Evolutionary conservation across 2,888 invertebrate species (phyloP), one percentile per base, ranked within the genome.

Genomic region (Geophilus truncorum): DNA sequence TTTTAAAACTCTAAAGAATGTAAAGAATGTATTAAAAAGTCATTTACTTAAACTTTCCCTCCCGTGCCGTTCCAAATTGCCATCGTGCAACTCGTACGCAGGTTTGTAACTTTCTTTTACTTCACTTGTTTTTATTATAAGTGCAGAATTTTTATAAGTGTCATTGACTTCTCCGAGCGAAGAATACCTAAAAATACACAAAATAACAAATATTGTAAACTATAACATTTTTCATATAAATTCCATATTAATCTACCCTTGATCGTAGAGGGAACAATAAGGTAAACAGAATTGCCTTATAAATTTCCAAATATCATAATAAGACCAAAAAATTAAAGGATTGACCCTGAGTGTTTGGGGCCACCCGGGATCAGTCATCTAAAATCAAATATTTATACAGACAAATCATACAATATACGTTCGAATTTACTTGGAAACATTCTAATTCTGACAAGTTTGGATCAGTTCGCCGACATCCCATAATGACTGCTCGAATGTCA

Each of bases 241-340:
- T 79, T n/a, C n/a, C n/a, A n/a, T n/a, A n/a, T n/a, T n/a, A 51
- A 84, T 88, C 88, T 89, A 95, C 89, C 98, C 98, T 86, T 90
- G 88, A 86, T 98, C 93, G 86, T 99, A 99, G 0, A 99, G 89
- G 40, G 90, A 89, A 86, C 98, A 99, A 86, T 98, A 99, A 25
- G 96, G 94, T 81, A 98, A 92, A 81, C 91, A 89, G 79, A 93
- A 90, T 70, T 90, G 89, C 25, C 93, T 88, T 5, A 98, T 90
- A 85, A 96, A 97, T 81, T 91, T 90, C 99, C 99, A 99, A 82
- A 99, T 92, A 85, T 97, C 93, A 30, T 91, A 90, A 86, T 96
- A 98, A 10, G 90, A 90, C 98, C 98, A 98, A 84, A 95, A 92
- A n/a, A 98, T 88, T 18, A 98, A 88, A 0, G 98, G 98, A 85